Conservation (phyloP, 2,113 vertebrate species). For the Gadus macrocephalus region DNA sequence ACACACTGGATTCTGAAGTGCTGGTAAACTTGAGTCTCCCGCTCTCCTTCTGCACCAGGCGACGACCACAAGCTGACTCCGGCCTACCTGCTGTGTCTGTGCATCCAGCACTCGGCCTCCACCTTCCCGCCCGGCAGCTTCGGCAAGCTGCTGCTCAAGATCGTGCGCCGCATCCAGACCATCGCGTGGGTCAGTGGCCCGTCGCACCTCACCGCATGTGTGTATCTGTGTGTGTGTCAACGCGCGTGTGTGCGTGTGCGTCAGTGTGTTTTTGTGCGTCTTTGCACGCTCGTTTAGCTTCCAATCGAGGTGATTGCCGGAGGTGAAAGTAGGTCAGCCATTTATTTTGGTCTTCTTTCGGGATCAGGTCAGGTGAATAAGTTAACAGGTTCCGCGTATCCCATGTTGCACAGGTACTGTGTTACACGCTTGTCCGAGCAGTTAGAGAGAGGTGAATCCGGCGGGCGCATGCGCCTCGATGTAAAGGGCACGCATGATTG, state of each 20-base stretch:
- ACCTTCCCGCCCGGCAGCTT: constrained; percentile 82
- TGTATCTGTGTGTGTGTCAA: neutral
- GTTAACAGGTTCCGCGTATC: constrained; percentile 34
- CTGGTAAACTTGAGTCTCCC: neutral
- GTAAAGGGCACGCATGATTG: no score
- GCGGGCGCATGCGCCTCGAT: neutral
- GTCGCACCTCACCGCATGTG: neutral
- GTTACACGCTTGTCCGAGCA: neutral
- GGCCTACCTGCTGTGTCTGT: constrained; percentile 91
- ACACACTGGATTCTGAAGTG: no score
- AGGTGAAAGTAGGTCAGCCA: constrained; percentile 28
- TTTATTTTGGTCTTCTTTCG: neutral
- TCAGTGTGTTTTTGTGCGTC: neutral
- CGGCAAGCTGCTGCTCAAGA: constrained; percentile 88
- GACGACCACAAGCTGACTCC: constrained; percentile 89
- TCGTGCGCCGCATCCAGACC: constrained; percentile 80
- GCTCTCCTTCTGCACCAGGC: constrained; percentile 39
- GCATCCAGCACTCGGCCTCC: constrained; percentile 88
- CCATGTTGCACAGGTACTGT: constrained; percentile 6
- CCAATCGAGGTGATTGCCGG: constrained; percentile 31
- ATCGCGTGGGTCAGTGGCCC: constrained; percentile 85
- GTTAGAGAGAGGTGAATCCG: neutral
- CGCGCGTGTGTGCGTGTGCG: neutral
- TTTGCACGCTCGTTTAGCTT: constrained; percentile 13
- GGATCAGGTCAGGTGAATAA: constrained; percentile 43